Base-by-base conservation (phyloP, 2,797 vertebrate species). In the Pipistrellus pipistrellus region DNA sequence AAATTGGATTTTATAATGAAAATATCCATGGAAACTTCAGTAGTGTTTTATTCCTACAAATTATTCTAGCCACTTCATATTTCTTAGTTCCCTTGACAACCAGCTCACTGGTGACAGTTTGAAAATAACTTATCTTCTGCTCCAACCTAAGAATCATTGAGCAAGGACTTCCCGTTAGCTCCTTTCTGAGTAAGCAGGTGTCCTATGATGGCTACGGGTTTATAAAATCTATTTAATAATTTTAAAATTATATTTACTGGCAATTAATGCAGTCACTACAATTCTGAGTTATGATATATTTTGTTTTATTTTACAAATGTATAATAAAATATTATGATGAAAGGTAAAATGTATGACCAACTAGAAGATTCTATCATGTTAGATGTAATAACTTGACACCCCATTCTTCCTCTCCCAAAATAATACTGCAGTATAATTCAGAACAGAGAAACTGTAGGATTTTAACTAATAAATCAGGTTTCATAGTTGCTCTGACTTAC, bases 291-390 rank as follows among this genome's bases (percentile, higher is more conserved):
- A 62, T 27, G 20, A 73, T 62, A 82, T 62, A 48, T 48, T 86
- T 64, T 93, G 82, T 17, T 75, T 95, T 17, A 88, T 72, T 90
- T 90, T 75, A 48, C 46, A 85, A 38, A 80, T 73, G 23, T 93
- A 72, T 93, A 94, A 71, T 81, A 71, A 48, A 91, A 87, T 35
- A 82, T 59, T 85, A 55, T 85, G 23, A 78, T 78, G 30, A 7
- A 88, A 86, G 6, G 69, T 77, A 76, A 71, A 72, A 83, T 71
- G 35, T 92, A 62, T 69, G 21, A 46, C 10, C 6, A 93, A 53
- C 30, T n/a, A 92, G 51, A 96, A 88, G n/a, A 84, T 35, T 92
- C 41, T 71, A 66, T 76, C 32, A 73, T 72, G 55, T 77, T 84
- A 30, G 15, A 21, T 23, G 25, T 48, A 93, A 75, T 64, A 15